phyloP scores from a whole-genome alignment of 2,797 vertebrate species.

The Anguilla megastoma region DNA sequence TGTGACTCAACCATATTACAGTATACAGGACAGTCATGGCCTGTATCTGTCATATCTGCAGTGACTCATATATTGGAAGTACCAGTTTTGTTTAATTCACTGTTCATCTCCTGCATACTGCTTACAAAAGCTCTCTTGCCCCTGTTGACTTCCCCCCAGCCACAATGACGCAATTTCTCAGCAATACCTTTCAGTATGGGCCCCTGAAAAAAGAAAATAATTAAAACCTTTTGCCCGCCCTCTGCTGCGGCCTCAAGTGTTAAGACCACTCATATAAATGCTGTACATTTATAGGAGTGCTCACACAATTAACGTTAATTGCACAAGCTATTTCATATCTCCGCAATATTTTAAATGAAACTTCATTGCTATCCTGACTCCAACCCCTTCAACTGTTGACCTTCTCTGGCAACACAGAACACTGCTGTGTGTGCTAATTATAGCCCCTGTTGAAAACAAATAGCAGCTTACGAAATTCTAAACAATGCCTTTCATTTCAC shows the following conservation, averaged over 20 bases:
- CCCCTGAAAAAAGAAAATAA: not conserved
- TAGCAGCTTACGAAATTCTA: not conserved
- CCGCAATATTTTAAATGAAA: not conserved
- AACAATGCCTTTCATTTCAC: not conserved
- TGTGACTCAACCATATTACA: not conserved
- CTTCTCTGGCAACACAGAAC: not conserved
- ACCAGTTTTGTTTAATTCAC: not conserved
- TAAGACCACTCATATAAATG: not conserved
- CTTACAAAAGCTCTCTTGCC: not conserved
- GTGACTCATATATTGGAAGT: not conserved
- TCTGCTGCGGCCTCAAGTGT: not conserved
- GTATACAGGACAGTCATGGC: not conserved
- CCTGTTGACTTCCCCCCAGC: not conserved
- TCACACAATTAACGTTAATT: not conserved
- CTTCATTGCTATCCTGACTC: not conserved
- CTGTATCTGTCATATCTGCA: not conserved
- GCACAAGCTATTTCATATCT: not conserved
- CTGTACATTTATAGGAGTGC: not conserved
- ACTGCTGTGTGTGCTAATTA: not conserved
- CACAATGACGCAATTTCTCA: not conserved
- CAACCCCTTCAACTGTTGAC: not conserved
- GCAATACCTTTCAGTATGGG: not conserved
- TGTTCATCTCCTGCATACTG: not conserved
- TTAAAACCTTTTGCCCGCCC: not conserved
- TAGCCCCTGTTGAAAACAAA: conserved; percentile 8